Evolutionary conservation across 1,140 invertebrate genomes (phyloP).

Genomic region (Yoshiicerus persimilis): DNA sequence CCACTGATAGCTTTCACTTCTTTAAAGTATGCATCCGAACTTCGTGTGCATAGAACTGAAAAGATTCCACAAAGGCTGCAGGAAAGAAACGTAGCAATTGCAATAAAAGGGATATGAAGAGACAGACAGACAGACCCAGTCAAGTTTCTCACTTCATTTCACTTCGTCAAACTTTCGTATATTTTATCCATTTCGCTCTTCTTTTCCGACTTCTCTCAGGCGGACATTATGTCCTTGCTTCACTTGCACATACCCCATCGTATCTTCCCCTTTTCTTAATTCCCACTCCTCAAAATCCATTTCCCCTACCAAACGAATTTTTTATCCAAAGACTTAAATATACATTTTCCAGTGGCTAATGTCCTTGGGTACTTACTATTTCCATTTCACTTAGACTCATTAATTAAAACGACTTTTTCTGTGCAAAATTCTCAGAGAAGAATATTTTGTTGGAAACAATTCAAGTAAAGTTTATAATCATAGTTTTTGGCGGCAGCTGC

Average conservation of each 20-base stretch:
- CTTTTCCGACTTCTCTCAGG: not conserved
- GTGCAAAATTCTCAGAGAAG: too few relatives aligned
- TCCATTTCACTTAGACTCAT: not conserved
- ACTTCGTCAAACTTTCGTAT: not conserved
- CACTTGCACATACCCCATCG: not conserved
- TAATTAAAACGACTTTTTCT: too few relatives aligned
- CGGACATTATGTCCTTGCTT: not conserved
- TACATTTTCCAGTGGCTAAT: too few relatives aligned
- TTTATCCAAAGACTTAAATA: too few relatives aligned
- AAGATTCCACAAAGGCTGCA: not conserved
- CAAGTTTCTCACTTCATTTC: not conserved
- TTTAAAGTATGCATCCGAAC: not conserved
- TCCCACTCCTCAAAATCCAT: not conserved
- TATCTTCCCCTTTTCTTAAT: not conserved
- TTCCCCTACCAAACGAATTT: not conserved
- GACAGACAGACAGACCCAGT: not conserved
- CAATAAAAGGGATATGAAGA: not conserved
- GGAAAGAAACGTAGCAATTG: not conserved
- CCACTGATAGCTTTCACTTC: not conserved
- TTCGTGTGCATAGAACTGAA: not conserved
- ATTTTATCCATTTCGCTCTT: not conserved
- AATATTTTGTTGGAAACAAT: too few relatives aligned
- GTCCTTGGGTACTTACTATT: not conserved
- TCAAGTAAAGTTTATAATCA: too few relatives aligned
- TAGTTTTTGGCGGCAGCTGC: too few relatives aligned